Conservation (phyloP, 2,888 invertebrate species). For the Salpingus planirostris region DNA sequence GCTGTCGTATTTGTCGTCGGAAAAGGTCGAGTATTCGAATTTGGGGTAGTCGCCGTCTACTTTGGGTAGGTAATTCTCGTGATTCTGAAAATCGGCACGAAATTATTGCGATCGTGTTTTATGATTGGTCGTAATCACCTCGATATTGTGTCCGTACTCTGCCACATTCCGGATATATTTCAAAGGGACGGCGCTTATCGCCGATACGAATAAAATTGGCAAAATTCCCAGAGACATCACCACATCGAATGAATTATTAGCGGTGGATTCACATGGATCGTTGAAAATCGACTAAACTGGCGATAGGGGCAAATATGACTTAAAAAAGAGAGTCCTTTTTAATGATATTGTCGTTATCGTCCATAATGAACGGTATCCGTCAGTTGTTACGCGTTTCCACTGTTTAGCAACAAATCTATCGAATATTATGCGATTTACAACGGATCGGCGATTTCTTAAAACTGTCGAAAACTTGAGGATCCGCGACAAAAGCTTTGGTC, state of each 20-base stretch:
- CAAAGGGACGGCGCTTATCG: slow-evolving; percentile 16
- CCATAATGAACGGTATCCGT: background rate
- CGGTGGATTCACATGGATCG: too few species aligned
- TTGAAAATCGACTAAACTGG: too few species aligned
- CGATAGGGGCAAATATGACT: too few species aligned
- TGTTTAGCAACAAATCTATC: slow-evolving; percentile 20
- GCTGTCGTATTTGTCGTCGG: slow-evolving; percentile 9
- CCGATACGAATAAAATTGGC: slow-evolving; percentile 5
- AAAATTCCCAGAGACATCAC: slow-evolving; percentile 5
- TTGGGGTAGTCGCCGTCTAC: slow-evolving; percentile 18
- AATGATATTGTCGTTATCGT: slow-evolving; percentile 9
- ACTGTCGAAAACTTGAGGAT: too few species aligned
- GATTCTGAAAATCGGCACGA: slow-evolving; percentile 18
- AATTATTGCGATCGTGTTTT: too few species aligned
- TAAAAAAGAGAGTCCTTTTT: slow-evolving; percentile 8
- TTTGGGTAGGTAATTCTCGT: slow-evolving; percentile 23
- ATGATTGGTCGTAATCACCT: too few species aligned
- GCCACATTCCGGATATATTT: slow-evolving; percentile 15
- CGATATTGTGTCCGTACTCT: too few species aligned
- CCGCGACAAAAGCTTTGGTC: too few species aligned
- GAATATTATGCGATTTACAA: slow-evolving; percentile 10
- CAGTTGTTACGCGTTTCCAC: slow-evolving; percentile 18
- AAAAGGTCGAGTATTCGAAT: slow-evolving; percentile 16
- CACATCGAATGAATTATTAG: too few species aligned
- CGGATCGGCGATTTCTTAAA: background rate